Base-by-base conservation (phyloP, 2,888 invertebrate genomes). In the Pristionchus arcanus region DNA sequence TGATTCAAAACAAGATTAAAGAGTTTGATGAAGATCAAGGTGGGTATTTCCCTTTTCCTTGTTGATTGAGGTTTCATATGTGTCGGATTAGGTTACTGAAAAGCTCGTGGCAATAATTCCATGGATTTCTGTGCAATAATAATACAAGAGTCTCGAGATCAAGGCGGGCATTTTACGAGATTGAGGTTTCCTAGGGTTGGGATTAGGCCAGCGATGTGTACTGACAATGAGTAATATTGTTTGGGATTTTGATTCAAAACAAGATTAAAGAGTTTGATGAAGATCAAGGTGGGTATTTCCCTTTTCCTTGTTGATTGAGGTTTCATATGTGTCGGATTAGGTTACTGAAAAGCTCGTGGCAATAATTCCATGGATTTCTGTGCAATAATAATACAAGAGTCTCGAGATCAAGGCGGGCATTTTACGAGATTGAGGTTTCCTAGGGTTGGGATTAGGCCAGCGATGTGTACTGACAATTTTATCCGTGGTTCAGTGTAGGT, bases 181-280 rank as follows among this genome's bases (percentile, higher is more conserved):
- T n/a, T n/a, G n/a, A n/a, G n/a, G n/a, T n/a, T n/a, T n/a, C n/a
- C n/a, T n/a, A n/a, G n/a, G n/a, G n/a, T n/a, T n/a, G n/a, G n/a
- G n/a, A n/a, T n/a, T n/a, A n/a, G n/a, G n/a, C n/a, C n/a, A n/a
- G n/a, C n/a, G n/a, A n/a, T n/a, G n/a, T n/a, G n/a, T n/a, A n/a
- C n/a, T n/a, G n/a, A n/a, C n/a, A n/a, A n/a, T n/a, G n/a, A n/a
- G n/a, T n/a, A n/a, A n/a, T n/a, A n/a, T n/a, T n/a, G n/a, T n/a
- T n/a, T n/a, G n/a, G n/a, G n/a, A n/a, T n/a, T n/a, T n/a, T n/a
- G n/a, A n/a, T n/a, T n/a, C n/a, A n/a, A n/a, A n/a, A n/a, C n/a
- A n/a, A n/a, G 98, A 31, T 94, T 93, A 88, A 90, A 90, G 85
- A 92, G 91, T 86, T 90, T 93, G 90, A 93, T 93, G 92, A 93